Conservation (phyloP, 2,113 vertebrate species). For the Edolisoma coerulescens region DNA sequence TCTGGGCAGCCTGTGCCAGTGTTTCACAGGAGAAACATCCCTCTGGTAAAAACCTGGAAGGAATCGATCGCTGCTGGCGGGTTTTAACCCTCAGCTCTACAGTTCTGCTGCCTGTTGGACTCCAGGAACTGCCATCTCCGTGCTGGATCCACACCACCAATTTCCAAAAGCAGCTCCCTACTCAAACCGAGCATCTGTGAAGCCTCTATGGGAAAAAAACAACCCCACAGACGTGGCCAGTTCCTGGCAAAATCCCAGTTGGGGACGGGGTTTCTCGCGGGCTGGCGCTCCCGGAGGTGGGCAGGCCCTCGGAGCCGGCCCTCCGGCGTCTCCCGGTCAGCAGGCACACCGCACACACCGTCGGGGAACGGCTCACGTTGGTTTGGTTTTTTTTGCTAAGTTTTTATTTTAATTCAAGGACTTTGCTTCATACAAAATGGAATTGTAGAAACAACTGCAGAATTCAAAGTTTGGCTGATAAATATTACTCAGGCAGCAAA, state of each 20-base stretch:
- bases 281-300: neutral
- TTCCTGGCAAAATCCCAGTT: neutral
- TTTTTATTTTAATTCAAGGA: conserved; percentile 92
- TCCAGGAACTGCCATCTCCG: neutral
- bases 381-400: conserved; percentile 59
- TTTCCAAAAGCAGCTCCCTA: neutral
- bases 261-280: neutral
- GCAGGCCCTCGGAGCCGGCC: neutral
- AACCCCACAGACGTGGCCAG: fast-evolving
- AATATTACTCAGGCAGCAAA: conserved; percentile 89
- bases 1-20: neutral
- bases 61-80: neutral
- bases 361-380: neutral
- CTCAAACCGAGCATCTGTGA: neutral
- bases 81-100: neutral
- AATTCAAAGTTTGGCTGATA: conserved; percentile 90
- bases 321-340: neutral
- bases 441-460: conserved; percentile 96
- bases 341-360: conserved; percentile 39
- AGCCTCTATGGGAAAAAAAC: neutral
- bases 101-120: neutral
- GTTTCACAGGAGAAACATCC: neutral
- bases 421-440: conserved; percentile 97
- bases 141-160: neutral
- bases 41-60: neutral